Conservation (phyloP, 2,113 vertebrate species). For the Cyphomyrus plagiostoma region DNA sequence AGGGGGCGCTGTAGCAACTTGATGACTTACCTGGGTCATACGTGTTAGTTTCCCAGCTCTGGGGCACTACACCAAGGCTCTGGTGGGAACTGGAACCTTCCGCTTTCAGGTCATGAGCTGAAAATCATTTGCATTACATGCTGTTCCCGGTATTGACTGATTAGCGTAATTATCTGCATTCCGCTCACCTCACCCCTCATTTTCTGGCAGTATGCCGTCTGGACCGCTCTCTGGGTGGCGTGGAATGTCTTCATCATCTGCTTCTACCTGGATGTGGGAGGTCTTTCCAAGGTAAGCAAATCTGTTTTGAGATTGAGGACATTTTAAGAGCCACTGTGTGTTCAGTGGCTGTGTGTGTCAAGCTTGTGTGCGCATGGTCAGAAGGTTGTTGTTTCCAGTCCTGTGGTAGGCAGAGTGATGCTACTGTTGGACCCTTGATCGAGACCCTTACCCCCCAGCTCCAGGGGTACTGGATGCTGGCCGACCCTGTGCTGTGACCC, state of each 20-base stretch:
- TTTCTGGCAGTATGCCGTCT: constrained; percentile 71
- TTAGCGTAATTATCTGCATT: constrained; percentile 6
- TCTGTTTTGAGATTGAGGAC: not conserved
- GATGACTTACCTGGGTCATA: not conserved
- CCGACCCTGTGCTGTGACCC: not conserved
- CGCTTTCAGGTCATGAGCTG: not conserved
- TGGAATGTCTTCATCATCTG: constrained; percentile 92
- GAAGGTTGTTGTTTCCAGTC: not conserved
- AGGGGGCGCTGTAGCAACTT: not conserved
- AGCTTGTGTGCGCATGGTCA: not conserved
- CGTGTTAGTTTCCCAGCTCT: not conserved
- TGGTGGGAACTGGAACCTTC: not conserved
- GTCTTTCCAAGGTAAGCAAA: constrained; percentile 76
- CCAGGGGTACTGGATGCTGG: not conserved
- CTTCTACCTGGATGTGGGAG: constrained; percentile 87
- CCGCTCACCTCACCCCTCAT: constrained; percentile 22
- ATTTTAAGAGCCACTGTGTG: not conserved
- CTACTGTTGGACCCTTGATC: not conserved
- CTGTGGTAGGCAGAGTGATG: not conserved
- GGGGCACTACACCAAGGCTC: not conserved
- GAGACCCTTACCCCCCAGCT: not conserved
- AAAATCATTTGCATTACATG: not conserved
- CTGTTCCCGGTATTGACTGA: not conserved
- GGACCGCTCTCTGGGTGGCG: constrained; percentile 83
- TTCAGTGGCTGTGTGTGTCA: not conserved